Evolutionary conservation across 30 jellyfish, hydroid and myxozoan genomes (phyloP), one percentile per base, ranked within the genome.

Genomic region (Rhopilema esculentum): DNA sequence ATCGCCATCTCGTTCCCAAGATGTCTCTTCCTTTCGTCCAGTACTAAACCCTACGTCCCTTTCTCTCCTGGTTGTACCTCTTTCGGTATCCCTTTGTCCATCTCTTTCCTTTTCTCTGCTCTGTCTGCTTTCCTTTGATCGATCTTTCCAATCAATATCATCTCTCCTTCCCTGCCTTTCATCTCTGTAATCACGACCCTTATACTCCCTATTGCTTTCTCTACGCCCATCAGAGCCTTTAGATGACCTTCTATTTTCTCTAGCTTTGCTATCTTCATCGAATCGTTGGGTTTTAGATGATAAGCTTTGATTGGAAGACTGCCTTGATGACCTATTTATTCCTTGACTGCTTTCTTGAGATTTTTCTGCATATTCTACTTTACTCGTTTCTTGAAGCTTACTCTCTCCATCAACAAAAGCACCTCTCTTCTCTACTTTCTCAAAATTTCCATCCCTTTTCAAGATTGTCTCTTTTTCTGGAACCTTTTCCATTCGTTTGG

Each of bases 221-320:
- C 84, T 15, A 9, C 84, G 84, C 27, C 65, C 21, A 32, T 73
- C 84, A 33, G 48, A 30, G 33, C 84, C 19, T 49, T 68, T 73
- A 1, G 69, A 32, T 22, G 69, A 29, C 17, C 84, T 66, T 2
- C 57, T 6, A 40, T 12, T 40, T 2, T 40, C 57, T 40, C 12
- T 40, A 40, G 9, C 57, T 12, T 40, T 40, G 12, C 12, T 40
- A 6, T 40, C 57, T 40, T 40, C 57, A 40, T 40, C 57, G 12
- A 40, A 12, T 40, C 57, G 57, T 12, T 40, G 57, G 6, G 57
- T 12, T 12, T 40, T 40, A 12, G 9, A 2, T 40, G 57, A 40
- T 40, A 40, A 2, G 57, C 12, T 40, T 40, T 40, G 57, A 40
- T 12, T 40, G 12, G 57, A 40, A 40, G 57, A 40, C 57, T 40